Evolutionary conservation across 2,888 invertebrate species (phyloP).

Genomic region (Leptinotarsa rubiginosa): DNA sequence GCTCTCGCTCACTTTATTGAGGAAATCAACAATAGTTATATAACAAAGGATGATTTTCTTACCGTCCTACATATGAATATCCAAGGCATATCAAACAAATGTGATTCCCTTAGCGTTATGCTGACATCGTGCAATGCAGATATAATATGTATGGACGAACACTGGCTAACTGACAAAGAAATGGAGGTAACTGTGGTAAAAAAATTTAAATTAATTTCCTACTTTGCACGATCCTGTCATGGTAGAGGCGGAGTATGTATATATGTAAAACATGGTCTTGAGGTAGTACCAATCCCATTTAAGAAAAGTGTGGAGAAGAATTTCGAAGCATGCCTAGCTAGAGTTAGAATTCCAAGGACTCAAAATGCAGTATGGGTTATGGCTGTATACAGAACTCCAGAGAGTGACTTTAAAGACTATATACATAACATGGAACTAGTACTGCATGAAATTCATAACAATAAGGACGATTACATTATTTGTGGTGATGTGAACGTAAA

Average conservation of each 20-base stretch:
- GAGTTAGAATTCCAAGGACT: background rate
- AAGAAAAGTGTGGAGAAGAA: background rate
- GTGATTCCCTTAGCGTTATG: conserved; percentile 11
- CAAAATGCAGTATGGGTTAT: background rate
- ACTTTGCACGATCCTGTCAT: conserved; percentile 16
- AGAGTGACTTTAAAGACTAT: conserved; percentile 12
- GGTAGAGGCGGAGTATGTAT: conserved; percentile 29
- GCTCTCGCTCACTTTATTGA: too few relatives aligned
- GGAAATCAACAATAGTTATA: too few relatives aligned
- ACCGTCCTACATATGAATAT: conserved; percentile 20
- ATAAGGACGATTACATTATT: conserved; percentile 6
- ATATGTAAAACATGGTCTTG: conserved; percentile 18
- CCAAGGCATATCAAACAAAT: conserved; percentile 16
- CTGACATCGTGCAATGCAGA: background rate
- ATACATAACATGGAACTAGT: conserved; percentile 8
- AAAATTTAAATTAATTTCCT: conserved; percentile 1
- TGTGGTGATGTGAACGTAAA: conserved; percentile 23
- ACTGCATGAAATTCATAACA: conserved; percentile 11
- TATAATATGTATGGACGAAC: conserved; percentile 24
- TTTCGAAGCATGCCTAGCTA: conserved; percentile 11
- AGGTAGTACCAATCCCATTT: conserved; percentile 9
- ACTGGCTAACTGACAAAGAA: conserved; percentile 17
- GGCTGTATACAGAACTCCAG: conserved; percentile 11
- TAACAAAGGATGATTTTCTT: conserved; percentile 1
- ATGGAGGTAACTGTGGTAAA: conserved; percentile 3